Evolutionary conservation across 2,113 vertebrate species (phyloP), one percentile per base, ranked within the genome.

Genomic region (Rutilus rutilus): DNA sequence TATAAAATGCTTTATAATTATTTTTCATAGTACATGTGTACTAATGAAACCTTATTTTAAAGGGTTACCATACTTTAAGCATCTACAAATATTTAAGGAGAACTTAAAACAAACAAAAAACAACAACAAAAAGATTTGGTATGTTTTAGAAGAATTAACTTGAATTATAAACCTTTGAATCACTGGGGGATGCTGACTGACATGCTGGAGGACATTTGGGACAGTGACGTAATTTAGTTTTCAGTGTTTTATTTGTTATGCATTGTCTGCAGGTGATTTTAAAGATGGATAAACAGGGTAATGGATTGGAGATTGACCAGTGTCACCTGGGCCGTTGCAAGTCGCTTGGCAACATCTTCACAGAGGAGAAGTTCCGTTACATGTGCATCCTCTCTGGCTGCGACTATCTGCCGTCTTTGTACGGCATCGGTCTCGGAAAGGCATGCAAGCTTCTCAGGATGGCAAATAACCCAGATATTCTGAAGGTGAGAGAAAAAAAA

Each of bases 351-450:
- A 96, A 97, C 54, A 82, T 97, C 2, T 99, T 99, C 91, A 99
- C 98, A 0, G 97, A 99, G 90, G 97, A 99, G 89, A 99, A 97
- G 89, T 99, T 99, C 82, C 96, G 98, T 15, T 94, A 99, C 78
- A 99, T 99, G 98, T 99, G 98, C 90, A 99, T 99, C 90, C 96
- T 99, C n/a, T 97, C 98, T 0, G 98, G 98, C 80, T 99, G 98
- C n/a, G 98, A 99, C 90, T 99, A 99, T 73, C 95, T 99, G n/a
- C 11, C 97, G 0, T 99, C 98, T 0, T 93, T 99, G 71, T 95
- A 98, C 8, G 98, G 98, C 73, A 98, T 99, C 6, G 98, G 98
- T 3, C 93, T 99, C 86, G 96, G 95, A n/a, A 99, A 99, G 91
- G 97, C 98, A 0, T 98, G 98, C 94, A 98, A 97, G 88, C 94